phyloP scores from a whole-genome alignment of 2,888 invertebrate genomes.

The Allolobophora icterica region DNA sequence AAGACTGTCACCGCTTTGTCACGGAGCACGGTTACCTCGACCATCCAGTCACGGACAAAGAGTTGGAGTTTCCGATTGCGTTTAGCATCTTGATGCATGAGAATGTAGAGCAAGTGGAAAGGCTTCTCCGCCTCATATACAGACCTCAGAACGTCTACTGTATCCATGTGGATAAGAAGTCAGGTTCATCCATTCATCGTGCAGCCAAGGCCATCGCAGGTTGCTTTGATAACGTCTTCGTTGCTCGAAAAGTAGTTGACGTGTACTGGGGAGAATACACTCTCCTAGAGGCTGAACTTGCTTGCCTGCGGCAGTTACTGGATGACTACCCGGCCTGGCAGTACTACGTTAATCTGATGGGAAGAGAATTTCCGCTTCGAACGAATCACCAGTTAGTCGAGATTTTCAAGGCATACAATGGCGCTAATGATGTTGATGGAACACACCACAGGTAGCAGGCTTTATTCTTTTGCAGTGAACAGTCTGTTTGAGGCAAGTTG shows the following conservation, averaged over 20 bases:
- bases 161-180: slow-evolving; percentile 59
- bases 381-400: slow-evolving; percentile 48
- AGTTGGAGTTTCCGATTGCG: slow-evolving; percentile 53
- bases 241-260: slow-evolving; percentile 50
- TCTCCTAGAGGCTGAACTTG: slow-evolving; percentile 47
- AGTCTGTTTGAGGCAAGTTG: not conserved
- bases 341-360: slow-evolving; percentile 49
- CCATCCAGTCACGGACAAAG: slow-evolving; percentile 46
- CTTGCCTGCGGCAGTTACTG: slow-evolving; percentile 45
- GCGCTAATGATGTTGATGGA: slow-evolving; percentile 49
- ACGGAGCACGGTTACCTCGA: slow-evolving; percentile 32
- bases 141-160: slow-evolving; percentile 61
- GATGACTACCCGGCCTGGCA: slow-evolving; percentile 41
- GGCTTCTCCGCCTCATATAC: slow-evolving; percentile 56
- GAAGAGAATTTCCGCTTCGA: slow-evolving; percentile 48
- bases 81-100: slow-evolving; percentile 55
- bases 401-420: slow-evolving; percentile 47
- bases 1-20: slow-evolving; percentile 38
- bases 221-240: slow-evolving; percentile 56
- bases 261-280: slow-evolving; percentile 49
- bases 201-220: slow-evolving; percentile 48
- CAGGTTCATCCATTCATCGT: slow-evolving; percentile 46
- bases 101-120: slow-evolving; percentile 53
- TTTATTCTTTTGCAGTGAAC: not conserved
- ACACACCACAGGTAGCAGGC: slow-evolving; percentile 36